phyloP scores from a whole-genome alignment of 2,888 invertebrate species.

The Oegoconia quadripuncta region DNA sequence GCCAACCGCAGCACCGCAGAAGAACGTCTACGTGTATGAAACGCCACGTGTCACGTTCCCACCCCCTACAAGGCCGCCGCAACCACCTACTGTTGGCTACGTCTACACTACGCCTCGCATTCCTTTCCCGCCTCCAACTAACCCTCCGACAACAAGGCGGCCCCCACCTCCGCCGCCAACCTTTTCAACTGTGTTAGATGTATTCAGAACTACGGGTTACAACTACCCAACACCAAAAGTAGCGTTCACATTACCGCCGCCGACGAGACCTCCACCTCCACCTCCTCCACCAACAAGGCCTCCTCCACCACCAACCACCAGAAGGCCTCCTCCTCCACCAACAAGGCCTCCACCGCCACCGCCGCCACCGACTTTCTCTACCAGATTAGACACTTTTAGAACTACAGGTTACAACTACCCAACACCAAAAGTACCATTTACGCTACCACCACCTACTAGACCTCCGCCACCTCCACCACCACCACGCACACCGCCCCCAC shows the following conservation, averaged over 20 bases:
- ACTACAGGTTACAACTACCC: constrained; percentile 52
- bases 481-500: constrained; percentile 14
- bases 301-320: constrained; percentile 18
- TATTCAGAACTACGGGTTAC: constrained; percentile 14
- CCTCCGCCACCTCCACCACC: constrained; percentile 24
- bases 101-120: constrained; percentile 8
- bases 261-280: constrained; percentile 19
- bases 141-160: constrained; percentile 17
- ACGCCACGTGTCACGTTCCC: constrained; percentile 31
- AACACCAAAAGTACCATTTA: constrained; percentile 41
- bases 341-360: constrained; percentile 22
- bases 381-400: constrained; percentile 24
- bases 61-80: constrained; percentile 21
- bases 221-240: constrained; percentile 14
- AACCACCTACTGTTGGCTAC: constrained; percentile 9
- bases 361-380: constrained; percentile 18
- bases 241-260: constrained; percentile 19
- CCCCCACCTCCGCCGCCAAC: constrained; percentile 22
- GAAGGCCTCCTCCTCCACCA: constrained; percentile 19
- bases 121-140: constrained; percentile 12
- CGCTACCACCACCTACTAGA: constrained; percentile 30
- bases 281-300: constrained; percentile 20
- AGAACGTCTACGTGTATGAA: constrained; percentile 28
- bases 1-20: constrained; percentile 9
- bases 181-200: constrained; percentile 9